phyloP scores from a whole-genome alignment of 2,888 invertebrate genomes.

The Pelosia muscerda region DNA sequence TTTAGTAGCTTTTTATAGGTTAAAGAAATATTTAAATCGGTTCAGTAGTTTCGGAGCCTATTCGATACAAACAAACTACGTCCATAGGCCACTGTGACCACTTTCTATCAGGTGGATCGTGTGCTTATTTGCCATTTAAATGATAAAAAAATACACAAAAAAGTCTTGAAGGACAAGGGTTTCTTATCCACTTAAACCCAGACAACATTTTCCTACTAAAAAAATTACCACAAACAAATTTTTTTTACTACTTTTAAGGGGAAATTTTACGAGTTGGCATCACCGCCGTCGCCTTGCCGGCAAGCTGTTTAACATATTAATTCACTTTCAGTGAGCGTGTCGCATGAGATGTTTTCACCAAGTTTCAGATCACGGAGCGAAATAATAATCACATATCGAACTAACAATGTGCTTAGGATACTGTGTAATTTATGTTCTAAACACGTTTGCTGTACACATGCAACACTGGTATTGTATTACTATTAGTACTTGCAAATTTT shows the following conservation, averaged over 20 bases:
- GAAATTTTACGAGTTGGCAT: background rate
- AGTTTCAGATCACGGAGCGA: slow-evolving; percentile 40
- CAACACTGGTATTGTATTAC: slow-evolving; percentile 2
- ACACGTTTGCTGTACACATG: slow-evolving; percentile 7
- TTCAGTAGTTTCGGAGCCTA: no score
- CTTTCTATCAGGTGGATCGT: no score
- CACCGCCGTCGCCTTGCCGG: background rate
- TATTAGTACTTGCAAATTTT: background rate
- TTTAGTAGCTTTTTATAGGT: no score
- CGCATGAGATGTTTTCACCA: slow-evolving; percentile 47
- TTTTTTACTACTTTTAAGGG: background rate
- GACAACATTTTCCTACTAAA: background rate
- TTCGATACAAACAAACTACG: no score
- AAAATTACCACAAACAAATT: background rate
- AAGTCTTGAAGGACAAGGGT: no score
- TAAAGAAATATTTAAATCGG: no score
- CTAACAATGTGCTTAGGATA: slow-evolving; percentile 26
- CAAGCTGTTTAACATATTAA: slow-evolving; percentile 50
- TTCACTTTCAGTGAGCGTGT: slow-evolving; percentile 57
- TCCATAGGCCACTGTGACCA: no score
- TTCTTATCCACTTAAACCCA: no score
- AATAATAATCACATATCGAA: slow-evolving; percentile 33
- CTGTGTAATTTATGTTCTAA: slow-evolving; percentile 22
- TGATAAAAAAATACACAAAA: no score
- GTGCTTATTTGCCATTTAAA: no score